These are phyloP conservation scores for Tinamus guttatus DNA, from an alignment of 2,113 vertebrate genomes.

Conservation along the genomic window DNA sequence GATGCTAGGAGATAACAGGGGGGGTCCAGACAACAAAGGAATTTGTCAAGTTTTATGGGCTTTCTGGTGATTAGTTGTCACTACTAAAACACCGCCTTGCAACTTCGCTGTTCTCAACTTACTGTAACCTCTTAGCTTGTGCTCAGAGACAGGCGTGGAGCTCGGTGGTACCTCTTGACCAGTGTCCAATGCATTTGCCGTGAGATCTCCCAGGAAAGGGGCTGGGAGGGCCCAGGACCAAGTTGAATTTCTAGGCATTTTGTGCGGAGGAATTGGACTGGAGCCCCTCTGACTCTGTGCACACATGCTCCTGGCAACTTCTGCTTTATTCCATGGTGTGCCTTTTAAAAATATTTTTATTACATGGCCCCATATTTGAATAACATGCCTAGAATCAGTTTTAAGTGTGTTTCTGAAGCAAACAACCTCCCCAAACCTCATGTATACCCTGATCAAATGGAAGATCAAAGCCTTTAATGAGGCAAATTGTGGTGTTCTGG, in stretches of 20 bases:
- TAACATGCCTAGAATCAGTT: neutral
- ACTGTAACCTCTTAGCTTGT: slow-evolving; percentile 2
- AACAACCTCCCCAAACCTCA: neutral
- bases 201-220: neutral
- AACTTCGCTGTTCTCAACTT: neutral
- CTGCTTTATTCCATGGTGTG: neutral
- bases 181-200: neutral
- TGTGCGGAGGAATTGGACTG: neutral
- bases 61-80: neutral
- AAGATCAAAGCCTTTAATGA: neutral
- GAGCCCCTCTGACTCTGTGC: neutral
- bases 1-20: neutral
- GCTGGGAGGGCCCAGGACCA: neutral
- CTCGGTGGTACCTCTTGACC: neutral
- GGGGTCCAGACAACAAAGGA: neutral
- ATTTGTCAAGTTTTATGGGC: neutral
- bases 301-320: neutral
- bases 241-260: neutral
- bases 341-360: neutral
- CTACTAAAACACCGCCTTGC: neutral
- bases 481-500: neutral
- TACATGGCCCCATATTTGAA: neutral
- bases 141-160: neutral
- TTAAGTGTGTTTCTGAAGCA: neutral
- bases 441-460: neutral